A percentile compares a stretch with the other conserved stretches of the same genome.
These are phyloP conservation scores for Phragmatobia fuliginosa DNA, from an alignment of 2,888 invertebrate species.

Conservation along the genomic window DNA sequence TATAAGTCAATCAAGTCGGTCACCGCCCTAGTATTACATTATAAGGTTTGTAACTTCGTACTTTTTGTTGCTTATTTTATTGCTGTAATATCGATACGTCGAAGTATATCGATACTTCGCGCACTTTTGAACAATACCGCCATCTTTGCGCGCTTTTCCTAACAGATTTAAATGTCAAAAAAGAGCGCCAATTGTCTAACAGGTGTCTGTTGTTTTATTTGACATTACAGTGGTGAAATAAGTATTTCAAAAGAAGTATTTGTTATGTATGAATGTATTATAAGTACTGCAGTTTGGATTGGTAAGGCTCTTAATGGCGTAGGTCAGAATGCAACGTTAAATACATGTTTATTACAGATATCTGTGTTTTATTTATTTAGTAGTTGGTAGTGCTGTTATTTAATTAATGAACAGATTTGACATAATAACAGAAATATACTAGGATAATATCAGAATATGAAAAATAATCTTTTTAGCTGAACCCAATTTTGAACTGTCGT, in stretches of 20 bases:
- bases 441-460: no score
- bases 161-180: neutral
- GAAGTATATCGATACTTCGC: no score
- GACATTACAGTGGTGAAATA: neutral
- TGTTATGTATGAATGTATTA: conserved; percentile 21
- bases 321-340: conserved; percentile 53
- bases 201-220: neutral
- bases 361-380: conserved; percentile 55
- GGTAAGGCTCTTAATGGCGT: conserved; percentile 17
- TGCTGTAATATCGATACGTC: no score
- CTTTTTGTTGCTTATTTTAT: conserved; percentile 17
- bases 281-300: conserved; percentile 17
- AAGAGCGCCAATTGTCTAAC: neutral
- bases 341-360: conserved; percentile 68
- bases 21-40: conserved; percentile 41
- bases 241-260: neutral
- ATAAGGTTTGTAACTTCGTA: conserved; percentile 39
- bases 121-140: no score
- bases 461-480: no score
- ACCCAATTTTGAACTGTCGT: no score
- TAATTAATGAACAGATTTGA: neutral
- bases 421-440: no score
- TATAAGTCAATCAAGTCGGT: conserved; percentile 20
- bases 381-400: neutral
- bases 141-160: no score